Percentiles rank a stretch among this genome's conserved stretches.
These are phyloP conservation scores for Drusus annulatus DNA, from an alignment of 1,140 invertebrate genomes.

Conservation along the genomic window DNA sequence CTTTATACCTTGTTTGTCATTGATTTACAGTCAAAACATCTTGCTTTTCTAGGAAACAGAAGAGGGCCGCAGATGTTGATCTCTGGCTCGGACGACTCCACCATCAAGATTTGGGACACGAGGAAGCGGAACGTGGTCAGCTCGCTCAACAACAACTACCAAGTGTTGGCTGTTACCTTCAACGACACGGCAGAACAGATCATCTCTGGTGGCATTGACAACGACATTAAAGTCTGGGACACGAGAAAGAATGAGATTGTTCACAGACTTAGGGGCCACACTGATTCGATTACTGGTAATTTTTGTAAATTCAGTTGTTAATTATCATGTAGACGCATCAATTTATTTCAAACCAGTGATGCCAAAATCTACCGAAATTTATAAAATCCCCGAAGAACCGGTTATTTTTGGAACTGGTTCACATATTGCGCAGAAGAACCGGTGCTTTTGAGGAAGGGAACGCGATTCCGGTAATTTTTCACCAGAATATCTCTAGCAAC, in stretches of 20 bases:
- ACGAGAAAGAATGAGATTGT: slow-evolving; percentile 91
- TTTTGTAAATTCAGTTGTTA: not conserved
- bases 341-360: too few species aligned
- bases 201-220: slow-evolving; percentile 95
- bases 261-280: slow-evolving; percentile 89
- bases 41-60: slow-evolving; percentile 75
- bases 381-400: too few species aligned
- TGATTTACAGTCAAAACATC: too few species aligned
- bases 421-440: too few species aligned
- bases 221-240: slow-evolving; percentile 99
- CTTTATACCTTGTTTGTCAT: too few species aligned
- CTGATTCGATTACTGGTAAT: slow-evolving; percentile 93
- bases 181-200: slow-evolving; percentile 96
- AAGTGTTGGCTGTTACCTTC: slow-evolving; percentile 93
- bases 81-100: slow-evolving; percentile 96
- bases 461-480: too few species aligned
- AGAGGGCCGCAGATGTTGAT: slow-evolving; percentile 91
- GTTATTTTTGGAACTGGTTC: too few species aligned
- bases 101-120: slow-evolving; percentile 92
- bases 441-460: too few species aligned
- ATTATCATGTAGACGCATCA: too few species aligned
- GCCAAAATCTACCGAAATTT: too few species aligned
- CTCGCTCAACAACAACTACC: slow-evolving; percentile 88
- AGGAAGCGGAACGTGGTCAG: slow-evolving; percentile 85
- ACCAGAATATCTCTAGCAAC: too few species aligned